Base-by-base conservation (phyloP, 2,797 vertebrate species). In the Rhadinocentrus ornatus region DNA sequence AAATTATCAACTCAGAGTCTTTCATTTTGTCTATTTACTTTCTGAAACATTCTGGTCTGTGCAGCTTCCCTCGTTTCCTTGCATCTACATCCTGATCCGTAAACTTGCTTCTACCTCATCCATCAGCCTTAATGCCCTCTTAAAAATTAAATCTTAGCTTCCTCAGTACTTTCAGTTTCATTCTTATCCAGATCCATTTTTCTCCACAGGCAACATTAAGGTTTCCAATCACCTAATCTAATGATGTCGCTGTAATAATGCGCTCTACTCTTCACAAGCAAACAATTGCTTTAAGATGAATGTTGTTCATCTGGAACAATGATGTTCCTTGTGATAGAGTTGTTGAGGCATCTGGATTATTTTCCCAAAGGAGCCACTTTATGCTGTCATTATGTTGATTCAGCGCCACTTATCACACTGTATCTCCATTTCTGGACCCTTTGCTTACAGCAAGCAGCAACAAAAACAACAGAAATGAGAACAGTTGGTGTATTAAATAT, bases 191-290 rank as follows among this genome's bases (percentile, higher is more conserved):
- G 52, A 63, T 48, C 59, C 69, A 54, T 57, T 65, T n/a, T 75
- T 46, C 65, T 78, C 80, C 80, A 73, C 57, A 13, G 52, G 82
- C n/a, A 71, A 78, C 55, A 84, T 84, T 83, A 82, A 69, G 69
- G 63, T 82, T 83, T 75, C 77, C 80, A 83, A 84, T 86, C 84
- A 78, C 66, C 74, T 72, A 66, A 84, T 85, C 78, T 81, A 85
- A 87, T 84, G 83, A 81, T 34, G 61, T 61, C 53, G 77, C 71
- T 86, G 54, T 35, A 71, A 75, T 22, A 46, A 32, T 53, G 50
- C 39, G 75, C 56, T 78, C 48, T 16, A 31, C 77, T 78, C 64
- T 81, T 71, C 20, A 31, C 53, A 2, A 62, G 76, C 58, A 76
- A 85, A 83, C 80, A 65, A 62, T 80, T 73, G 75, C 82, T 82